Evolutionary conservation across 2,113 vertebrate genomes (phyloP).

Genomic region (Vicugna pacos): DNA sequence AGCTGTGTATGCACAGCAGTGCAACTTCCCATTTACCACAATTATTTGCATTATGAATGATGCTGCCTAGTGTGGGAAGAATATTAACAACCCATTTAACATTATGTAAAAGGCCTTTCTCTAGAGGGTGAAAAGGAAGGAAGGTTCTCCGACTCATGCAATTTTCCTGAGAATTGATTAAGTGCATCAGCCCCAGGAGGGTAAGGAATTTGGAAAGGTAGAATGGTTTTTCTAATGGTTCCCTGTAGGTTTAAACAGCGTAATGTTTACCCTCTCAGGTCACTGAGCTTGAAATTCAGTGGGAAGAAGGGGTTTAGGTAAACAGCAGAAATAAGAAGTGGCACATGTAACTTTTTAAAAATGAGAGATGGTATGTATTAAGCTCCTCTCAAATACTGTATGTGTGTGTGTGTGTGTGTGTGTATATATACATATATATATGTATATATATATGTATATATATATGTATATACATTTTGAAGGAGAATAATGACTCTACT

Average conservation of each 20-base stretch:
- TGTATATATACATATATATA: too few species aligned
- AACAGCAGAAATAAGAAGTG: conserved; percentile 14
- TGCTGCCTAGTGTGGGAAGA: background rate
- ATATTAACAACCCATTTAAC: background rate
- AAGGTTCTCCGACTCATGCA: background rate
- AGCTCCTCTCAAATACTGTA: background rate
- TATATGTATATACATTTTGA: background rate
- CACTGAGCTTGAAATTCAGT: conserved; percentile 32
- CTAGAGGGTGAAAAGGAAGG: background rate
- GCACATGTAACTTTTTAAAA: background rate
- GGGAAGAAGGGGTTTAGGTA: background rate
- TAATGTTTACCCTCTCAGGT: conserved; percentile 45
- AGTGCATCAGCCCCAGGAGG: background rate
- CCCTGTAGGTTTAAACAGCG: background rate
- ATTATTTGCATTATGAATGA: background rate
- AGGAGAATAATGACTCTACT: background rate
- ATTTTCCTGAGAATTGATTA: conserved; percentile 37
- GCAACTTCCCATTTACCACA: background rate
- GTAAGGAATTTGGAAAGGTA: background rate
- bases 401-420: too few species aligned
- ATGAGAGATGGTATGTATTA: background rate
- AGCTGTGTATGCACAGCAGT: background rate
- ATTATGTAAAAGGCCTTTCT: conserved; percentile 31
- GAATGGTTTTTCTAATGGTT: background rate
- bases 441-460: too few species aligned